These are phyloP conservation scores for Austrolebias charrua DNA, from an alignment of 2,797 vertebrate genomes.

Conservation along the genomic window DNA sequence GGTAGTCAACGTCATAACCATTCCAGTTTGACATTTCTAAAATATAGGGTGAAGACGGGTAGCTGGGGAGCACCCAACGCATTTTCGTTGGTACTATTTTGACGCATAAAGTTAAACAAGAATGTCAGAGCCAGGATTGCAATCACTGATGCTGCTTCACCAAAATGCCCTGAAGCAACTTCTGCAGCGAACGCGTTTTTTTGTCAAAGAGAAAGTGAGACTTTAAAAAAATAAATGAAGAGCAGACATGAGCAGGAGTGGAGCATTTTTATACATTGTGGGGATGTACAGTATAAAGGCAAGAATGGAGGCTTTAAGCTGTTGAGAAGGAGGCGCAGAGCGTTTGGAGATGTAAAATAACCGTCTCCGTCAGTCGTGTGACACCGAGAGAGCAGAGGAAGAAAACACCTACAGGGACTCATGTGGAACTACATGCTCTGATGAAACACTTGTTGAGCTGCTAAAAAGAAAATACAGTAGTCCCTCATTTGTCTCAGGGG, in stretches of 20 bases:
- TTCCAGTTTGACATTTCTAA: constrained; percentile 6
- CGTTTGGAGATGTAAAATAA: constrained; percentile 37
- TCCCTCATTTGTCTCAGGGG: too few species aligned
- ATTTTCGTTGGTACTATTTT: not conserved
- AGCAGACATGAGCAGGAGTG: not conserved
- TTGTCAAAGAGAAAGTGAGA: constrained; percentile 7
- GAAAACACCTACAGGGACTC: constrained; percentile 44
- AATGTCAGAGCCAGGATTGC: constrained; percentile 42
- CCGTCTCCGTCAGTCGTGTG: constrained; percentile 47
- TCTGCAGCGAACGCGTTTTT: constrained; percentile 17
- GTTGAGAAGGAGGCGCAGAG: constrained; percentile 12
- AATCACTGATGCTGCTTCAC: constrained; percentile 35
- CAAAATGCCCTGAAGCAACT: constrained; percentile 43
- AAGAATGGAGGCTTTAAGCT: not conserved
- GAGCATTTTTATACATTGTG: not conserved
- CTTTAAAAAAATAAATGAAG: not conserved
- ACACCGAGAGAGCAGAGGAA: constrained; percentile 21
- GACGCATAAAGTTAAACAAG: constrained; percentile 11
- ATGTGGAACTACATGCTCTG: constrained; percentile 32
- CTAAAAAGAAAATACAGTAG: constrained; percentile 7
- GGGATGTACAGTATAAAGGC: not conserved
- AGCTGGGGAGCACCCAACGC: not conserved
- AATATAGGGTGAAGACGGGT: not conserved
- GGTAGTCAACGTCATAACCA: constrained; percentile 5
- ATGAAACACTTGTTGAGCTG: constrained; percentile 18